Evolutionary conservation across 2,888 invertebrate species (phyloP), one percentile per base, ranked within the genome.

Genomic region (Therioaphis trifolii): DNA sequence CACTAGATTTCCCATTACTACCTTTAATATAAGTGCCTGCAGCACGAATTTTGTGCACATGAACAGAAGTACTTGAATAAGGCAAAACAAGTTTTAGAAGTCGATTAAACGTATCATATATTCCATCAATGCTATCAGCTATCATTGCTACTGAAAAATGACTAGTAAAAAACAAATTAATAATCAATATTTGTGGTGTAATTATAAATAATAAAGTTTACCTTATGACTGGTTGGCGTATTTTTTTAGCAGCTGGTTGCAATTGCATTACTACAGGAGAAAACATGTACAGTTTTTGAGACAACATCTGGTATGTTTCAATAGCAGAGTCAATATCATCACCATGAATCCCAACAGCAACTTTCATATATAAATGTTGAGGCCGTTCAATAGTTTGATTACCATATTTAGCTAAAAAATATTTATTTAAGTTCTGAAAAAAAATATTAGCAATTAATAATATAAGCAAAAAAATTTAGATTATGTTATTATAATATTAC

Each of bases 341-440:
- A 0, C 94, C 95, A 88, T 99, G 99, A 87, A 99, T 97, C n/a
- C 98, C 98, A 85, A 99, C 94, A 4, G 99, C 90, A 0, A 98
- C 98, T 87, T 99, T 90, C 99, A 99, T 99, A 84, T 99, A 89
- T 98, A 99, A 96, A 87, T 99, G 98, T 88, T 99, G 99, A 0
- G 99, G 99, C 40, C 99, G 92, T 89, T 99, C 99, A 0, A 92
- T 97, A 74, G 97, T 94, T 92, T 96, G 96, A 0, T 94, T 94
- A 88, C 96, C 91, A 80, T 97, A 95, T 90, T 95, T 97, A 84
- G 99, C 89, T 86, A 99, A 90, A 89, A 99, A 99, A 0, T 98
- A 97, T 69, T 96, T 91, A 88, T 99, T 98, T 79, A 99, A 90
- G 0, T 99, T 99, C 91, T 91, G 87, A 27, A 88, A 87, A 72